Conservation (phyloP, 2,113 vertebrate genomes). For the Lynx canadensis region DNA sequence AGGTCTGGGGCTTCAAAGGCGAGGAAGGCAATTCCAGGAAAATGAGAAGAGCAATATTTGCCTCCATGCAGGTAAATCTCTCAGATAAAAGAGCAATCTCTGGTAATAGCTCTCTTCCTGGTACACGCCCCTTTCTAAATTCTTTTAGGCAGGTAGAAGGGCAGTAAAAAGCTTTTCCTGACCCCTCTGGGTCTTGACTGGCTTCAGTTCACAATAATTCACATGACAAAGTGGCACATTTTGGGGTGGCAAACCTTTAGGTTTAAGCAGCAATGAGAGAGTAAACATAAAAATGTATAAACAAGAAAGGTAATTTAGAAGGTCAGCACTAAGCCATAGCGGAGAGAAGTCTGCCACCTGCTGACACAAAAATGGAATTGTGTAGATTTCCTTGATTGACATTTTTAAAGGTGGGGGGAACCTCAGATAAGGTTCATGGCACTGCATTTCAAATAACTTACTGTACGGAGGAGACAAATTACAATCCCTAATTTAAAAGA, state of each 20-base stretch:
- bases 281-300: not conserved
- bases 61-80: not conserved
- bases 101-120: not conserved
- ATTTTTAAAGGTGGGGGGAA: not conserved
- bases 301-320: not conserved
- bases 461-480: not conserved
- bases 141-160: not conserved
- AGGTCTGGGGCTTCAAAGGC: not conserved
- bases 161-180: not conserved
- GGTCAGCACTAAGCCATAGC: not conserved
- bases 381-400: not conserved
- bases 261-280: not conserved
- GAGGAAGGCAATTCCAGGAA: not conserved
- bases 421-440: not conserved
- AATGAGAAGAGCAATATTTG: not conserved
- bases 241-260: not conserved
- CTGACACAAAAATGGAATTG: constrained; percentile 25
- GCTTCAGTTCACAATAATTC: not conserved
- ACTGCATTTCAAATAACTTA: constrained; percentile 11
- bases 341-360: constrained; percentile 52
- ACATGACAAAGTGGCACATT: not conserved
- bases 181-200: not conserved
- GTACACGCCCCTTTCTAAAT: not conserved
- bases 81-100: not conserved
- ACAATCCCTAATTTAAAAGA: constrained; percentile 12